These are phyloP conservation scores for Buphagus erythrorhynchus DNA, from an alignment of 2,797 vertebrate genomes.

Conservation along the genomic window DNA sequence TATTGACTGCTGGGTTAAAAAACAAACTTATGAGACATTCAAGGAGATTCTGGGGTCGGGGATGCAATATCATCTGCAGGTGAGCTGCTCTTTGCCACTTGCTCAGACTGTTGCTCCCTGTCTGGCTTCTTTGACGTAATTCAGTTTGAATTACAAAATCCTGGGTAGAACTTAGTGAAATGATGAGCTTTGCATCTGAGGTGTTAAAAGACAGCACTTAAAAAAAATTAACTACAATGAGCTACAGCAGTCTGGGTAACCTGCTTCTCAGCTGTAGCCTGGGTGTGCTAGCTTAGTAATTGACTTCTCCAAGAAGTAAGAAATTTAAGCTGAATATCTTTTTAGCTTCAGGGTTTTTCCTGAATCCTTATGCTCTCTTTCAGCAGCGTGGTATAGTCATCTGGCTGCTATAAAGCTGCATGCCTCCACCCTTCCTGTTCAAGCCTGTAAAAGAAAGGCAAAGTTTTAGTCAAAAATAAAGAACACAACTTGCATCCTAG, in stretches of 20 bases:
- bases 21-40: constrained; percentile 93
- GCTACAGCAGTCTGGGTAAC: neutral
- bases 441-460: neutral
- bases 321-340: neutral
- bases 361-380: neutral
- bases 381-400: neutral
- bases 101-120: neutral
- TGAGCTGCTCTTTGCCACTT: constrained; percentile 48
- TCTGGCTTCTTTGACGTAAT: neutral
- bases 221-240: neutral
- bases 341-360: neutral
- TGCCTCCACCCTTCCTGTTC: neutral
- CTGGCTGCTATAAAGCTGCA: neutral
- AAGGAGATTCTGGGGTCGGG: constrained; percentile 94
- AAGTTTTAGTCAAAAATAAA: neutral
- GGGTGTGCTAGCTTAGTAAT: neutral
- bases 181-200: neutral
- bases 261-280: neutral
- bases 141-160: neutral
- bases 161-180: neutral
- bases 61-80: constrained; percentile 97
- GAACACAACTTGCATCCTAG: neutral
- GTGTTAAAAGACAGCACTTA: neutral
- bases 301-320: neutral
- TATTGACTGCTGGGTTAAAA: constrained; percentile 96